Evolutionary conservation across 2,888 invertebrate species (phyloP), one percentile per base, ranked within the genome.

Genomic region (Nowickia ferox): DNA sequence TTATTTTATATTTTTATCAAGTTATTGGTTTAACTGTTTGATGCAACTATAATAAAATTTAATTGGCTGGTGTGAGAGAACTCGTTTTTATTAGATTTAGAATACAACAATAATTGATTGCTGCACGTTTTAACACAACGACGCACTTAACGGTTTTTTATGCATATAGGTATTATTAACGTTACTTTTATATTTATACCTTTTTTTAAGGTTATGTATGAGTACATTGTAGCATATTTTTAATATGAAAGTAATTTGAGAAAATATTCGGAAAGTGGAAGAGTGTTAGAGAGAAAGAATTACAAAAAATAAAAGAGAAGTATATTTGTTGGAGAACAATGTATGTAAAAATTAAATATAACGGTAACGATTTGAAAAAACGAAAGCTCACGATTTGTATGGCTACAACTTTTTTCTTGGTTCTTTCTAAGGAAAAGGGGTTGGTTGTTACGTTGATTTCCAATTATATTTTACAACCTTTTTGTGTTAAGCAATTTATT

Each of bases 301-400:
- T 30, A 30, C 4, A 30, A 44, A 71, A 69, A 48, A 57, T 40
- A 46, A 72, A 57, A 22, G 42, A 51, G 38, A 51, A 76, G 1
- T n/a, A n/a, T 53, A 44, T 61, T 30, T n/a, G 57, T 42, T 38
- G 8, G 59, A 76, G 71, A 71, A n/a, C n/a, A n/a, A 53, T 40
- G 9, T n/a, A 30, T 19, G 9, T 46, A 22, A 57, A 66, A 38
- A 38, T 38, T 6, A 38, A 61, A 48, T 66, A 61, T 66, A 79
- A 79, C 71, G 75, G 46, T 72, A 80, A 83, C 83, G 82, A 61
- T 66, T 74, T 10, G 40, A 68, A 83, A 66, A 79, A 82, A 86
- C 86, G 86, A 83, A 86, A 80, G 79, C 76, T 83, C 72, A 53
- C 86, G 86, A 83, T 76, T 79, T 68, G 83, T 83, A 80, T 86